Percentiles rank a stretch among this genome's conserved stretches.
These are phyloP conservation scores for Trichogramma pretiosum DNA, from an alignment of 1,140 invertebrate species.

Conservation along the genomic window DNA sequence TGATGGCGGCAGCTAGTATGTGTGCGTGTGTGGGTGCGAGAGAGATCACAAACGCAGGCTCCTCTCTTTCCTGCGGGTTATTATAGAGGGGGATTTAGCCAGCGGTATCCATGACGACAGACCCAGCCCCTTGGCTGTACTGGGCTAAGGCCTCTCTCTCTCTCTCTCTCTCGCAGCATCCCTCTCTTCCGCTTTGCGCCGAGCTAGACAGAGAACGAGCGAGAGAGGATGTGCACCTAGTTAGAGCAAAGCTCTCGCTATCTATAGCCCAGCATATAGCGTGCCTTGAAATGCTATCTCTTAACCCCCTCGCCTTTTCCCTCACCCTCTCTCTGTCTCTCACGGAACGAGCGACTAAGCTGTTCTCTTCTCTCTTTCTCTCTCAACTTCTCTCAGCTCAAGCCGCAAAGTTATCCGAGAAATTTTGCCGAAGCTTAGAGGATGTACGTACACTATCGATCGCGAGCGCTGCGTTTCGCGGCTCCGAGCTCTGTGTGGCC, in stretches of 20 bases:
- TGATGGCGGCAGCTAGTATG: conserved; percentile 37
- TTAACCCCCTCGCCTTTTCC: neutral
- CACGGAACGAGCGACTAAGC: neutral
- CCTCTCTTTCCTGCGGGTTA: too few relatives aligned
- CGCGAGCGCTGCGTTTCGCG: too few relatives aligned
- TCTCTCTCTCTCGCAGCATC: neutral
- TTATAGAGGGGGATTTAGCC: conserved; percentile 29
- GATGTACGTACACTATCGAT: too few relatives aligned
- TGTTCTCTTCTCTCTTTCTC: too few relatives aligned
- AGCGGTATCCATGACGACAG: conserved; percentile 44
- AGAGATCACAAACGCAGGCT: too few relatives aligned
- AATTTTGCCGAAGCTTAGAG: too few relatives aligned
- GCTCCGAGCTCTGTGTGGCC: too few relatives aligned
- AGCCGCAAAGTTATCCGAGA: too few relatives aligned
- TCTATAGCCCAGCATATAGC: neutral
- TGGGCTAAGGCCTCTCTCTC: neutral
- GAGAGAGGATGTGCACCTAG: conserved; percentile 14
- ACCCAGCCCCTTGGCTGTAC: conserved; percentile 33
- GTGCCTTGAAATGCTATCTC: too few relatives aligned
- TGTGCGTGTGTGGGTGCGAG: neutral
- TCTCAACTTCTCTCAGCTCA: too few relatives aligned
- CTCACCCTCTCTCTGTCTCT: neutral
- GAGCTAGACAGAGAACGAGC: neutral
- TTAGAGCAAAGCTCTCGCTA: neutral
- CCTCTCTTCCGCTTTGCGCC: neutral